Conservation (phyloP, 2,888 invertebrate genomes). For the Stenichneumon culpator region DNA sequence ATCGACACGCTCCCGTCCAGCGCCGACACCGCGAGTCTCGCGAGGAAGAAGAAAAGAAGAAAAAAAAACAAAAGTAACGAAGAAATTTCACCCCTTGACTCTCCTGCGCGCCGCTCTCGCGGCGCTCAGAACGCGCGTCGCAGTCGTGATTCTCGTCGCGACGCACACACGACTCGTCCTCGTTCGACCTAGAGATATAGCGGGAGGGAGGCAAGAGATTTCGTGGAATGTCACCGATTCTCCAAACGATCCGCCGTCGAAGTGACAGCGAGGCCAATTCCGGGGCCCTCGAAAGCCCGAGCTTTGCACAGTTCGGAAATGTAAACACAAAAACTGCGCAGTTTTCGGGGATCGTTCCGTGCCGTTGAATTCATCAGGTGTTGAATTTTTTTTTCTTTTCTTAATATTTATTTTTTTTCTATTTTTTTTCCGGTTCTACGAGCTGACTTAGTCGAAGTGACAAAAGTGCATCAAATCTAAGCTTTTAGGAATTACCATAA, state of each 20-base stretch:
- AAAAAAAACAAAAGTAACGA: background rate
- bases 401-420: background rate
- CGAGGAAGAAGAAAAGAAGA: background rate
- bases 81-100: conserved; percentile 13
- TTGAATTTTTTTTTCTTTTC: background rate
- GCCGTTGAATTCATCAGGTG: conserved; percentile 20
- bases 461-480: background rate
- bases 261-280: conserved; percentile 31
- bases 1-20: conserved; percentile 3
- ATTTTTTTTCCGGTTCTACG: background rate
- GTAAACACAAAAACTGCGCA: conserved; percentile 61
- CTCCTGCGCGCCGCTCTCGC: background rate
- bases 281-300: background rate
- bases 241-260: conserved; percentile 30
- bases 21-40: background rate
- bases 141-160: conserved; percentile 16
- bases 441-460: background rate
- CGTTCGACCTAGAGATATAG: background rate
- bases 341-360: conserved; percentile 10
- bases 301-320: conserved; percentile 4
- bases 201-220: background rate
- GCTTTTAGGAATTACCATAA: too few relatives aligned
- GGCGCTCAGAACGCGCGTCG: background rate
- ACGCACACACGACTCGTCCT: background rate
- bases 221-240: conserved; percentile 22